These are phyloP conservation scores for Pectinophora gossypiella DNA, from an alignment of 1,140 invertebrate species.

Conservation along the genomic window DNA sequence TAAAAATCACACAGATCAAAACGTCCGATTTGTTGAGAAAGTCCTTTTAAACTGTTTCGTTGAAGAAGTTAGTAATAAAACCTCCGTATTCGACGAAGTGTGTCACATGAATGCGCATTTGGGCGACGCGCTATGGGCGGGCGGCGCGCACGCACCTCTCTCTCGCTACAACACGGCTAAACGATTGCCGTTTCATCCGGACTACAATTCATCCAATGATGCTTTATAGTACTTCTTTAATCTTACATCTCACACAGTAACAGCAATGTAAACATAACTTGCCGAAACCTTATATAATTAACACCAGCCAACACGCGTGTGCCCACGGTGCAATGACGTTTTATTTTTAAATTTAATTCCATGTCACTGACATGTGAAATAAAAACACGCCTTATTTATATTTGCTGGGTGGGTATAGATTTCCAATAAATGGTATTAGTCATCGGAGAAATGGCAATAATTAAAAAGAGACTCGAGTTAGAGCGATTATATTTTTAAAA, in stretches of 20 bases:
- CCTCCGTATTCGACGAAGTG: slow-evolving; percentile 32
- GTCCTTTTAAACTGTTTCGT: neutral
- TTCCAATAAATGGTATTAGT: neutral
- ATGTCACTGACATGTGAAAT: slow-evolving; percentile 47
- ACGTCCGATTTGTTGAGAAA: neutral
- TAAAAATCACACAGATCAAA: neutral
- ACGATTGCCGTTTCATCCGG: no score
- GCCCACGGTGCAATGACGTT: slow-evolving; percentile 27
- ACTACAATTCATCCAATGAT: no score
- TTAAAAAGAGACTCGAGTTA: no score
- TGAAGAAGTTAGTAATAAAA: slow-evolving; percentile 7
- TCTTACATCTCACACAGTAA: no score
- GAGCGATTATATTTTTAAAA: no score
- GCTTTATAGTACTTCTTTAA: no score
- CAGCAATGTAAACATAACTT: neutral
- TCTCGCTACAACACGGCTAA: no score
- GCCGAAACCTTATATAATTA: neutral
- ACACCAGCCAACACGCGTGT: neutral
- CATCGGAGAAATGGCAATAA: no score
- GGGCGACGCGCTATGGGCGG: slow-evolving; percentile 33
- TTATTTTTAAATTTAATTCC: slow-evolving; percentile 46
- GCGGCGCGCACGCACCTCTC: slow-evolving; percentile 42
- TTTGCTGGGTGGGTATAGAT: neutral
- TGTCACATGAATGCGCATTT: slow-evolving; percentile 55
- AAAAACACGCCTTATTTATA: slow-evolving; percentile 12